A percentile compares a stretch with the other conserved stretches of the same genome.
Evolutionary conservation across 2,797 vertebrate species (phyloP).

Genomic region (Schizothorax lantsangensis): DNA sequence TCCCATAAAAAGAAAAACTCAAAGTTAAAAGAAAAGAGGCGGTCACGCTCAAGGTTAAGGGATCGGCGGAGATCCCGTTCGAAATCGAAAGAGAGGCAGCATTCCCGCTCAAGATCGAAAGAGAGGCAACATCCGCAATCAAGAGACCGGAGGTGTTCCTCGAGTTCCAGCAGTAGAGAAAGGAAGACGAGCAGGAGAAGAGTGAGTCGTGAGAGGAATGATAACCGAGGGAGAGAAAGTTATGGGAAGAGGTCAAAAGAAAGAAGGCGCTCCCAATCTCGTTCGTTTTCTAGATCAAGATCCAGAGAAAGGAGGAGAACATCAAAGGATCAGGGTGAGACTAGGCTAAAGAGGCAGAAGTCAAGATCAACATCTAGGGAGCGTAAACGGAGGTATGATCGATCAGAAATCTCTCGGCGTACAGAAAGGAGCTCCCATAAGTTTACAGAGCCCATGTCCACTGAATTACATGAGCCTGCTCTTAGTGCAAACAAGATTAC

Average conservation of each 20-base stretch:
- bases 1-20: slow-evolving; percentile 56
- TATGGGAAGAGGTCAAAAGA: slow-evolving; percentile 72
- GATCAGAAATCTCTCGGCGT: slow-evolving; percentile 51
- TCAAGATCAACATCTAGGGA: slow-evolving; percentile 77
- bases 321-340: slow-evolving; percentile 63
- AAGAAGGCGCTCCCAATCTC: slow-evolving; percentile 68
- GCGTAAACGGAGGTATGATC: slow-evolving; percentile 59
- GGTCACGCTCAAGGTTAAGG: slow-evolving; percentile 67
- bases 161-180: slow-evolving; percentile 82
- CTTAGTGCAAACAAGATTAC: slow-evolving; percentile 18
- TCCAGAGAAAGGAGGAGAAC: slow-evolving; percentile 82
- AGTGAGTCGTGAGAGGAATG: slow-evolving; percentile 65
- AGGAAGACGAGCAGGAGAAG: slow-evolving; percentile 71
- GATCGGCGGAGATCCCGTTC: slow-evolving; percentile 67
- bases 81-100: slow-evolving; percentile 71
- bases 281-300: slow-evolving; percentile 74
- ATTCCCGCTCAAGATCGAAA: slow-evolving; percentile 71
- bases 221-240: slow-evolving; percentile 63
- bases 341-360: slow-evolving; percentile 67
- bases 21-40: slow-evolving; percentile 58
- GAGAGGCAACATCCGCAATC: slow-evolving; percentile 76
- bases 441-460: neutral
- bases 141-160: slow-evolving; percentile 65
- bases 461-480: slow-evolving; percentile 5
- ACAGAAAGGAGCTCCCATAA: slow-evolving; percentile 37